These are phyloP conservation scores for Rhinophrynus dorsalis DNA, from an alignment of 2,797 vertebrate species.

Conservation along the genomic window DNA sequence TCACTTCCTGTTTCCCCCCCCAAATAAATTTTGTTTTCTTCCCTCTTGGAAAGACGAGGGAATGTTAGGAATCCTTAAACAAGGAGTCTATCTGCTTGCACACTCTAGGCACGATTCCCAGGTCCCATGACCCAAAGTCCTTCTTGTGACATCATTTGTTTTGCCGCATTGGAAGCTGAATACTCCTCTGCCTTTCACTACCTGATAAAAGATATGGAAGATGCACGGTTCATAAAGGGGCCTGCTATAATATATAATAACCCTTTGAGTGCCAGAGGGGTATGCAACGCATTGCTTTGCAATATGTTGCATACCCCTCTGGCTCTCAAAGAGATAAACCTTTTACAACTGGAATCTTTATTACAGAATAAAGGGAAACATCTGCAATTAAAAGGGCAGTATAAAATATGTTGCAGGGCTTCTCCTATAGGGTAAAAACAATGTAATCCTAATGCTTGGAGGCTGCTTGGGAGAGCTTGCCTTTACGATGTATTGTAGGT, in stretches of 20 bases:
- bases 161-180: constrained; percentile 10
- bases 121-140: constrained; percentile 22
- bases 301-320: not conserved
- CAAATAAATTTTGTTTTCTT: constrained; percentile 8
- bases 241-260: no score
- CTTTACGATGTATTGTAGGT: no score
- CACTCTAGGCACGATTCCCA: constrained; percentile 1
- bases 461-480: no score
- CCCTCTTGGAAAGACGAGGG: constrained; percentile 9
- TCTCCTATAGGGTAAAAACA: no score
- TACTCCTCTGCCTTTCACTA: constrained; percentile 24
- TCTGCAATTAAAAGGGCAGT: no score
- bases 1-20: constrained; percentile 36
- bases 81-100: constrained; percentile 1
- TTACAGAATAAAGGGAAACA: no score
- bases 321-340: not conserved
- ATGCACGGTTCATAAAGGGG: no score
- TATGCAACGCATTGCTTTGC: not conserved
- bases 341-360: not conserved
- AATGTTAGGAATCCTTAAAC: constrained; percentile 40
- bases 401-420: no score
- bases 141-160: constrained; percentile 26
- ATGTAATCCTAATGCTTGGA: no score
- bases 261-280: no score
- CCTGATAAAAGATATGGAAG: not conserved